Evolutionary conservation across 2,113 vertebrate species (phyloP), one percentile per base, ranked within the genome.

Genomic region (Hippopotamus amphibius): DNA sequence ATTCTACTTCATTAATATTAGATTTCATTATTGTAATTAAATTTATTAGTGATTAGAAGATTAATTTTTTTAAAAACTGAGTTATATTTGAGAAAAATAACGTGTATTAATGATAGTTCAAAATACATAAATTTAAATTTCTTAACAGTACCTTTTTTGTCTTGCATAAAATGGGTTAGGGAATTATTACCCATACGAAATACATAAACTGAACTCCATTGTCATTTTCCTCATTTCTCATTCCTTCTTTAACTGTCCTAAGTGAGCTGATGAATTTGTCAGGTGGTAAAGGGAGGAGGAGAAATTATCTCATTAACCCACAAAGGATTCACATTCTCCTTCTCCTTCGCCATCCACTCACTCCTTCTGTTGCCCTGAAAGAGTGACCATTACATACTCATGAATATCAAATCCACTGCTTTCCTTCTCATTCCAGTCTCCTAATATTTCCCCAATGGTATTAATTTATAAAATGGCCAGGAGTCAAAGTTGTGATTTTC

Each of bases 21-120:
- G 46, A 92, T 71, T 83, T 97, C 55, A 61, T 90, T 92, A 81
- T 77, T 85, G 88, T 94, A 90, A 66, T 72, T 46, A 46, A 96
- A 85, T 43, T 76, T 87, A 88, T 87, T 89, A 46, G 28, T 57
- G 43, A 88, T 63, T 87, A 37, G 33, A 88, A 1, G 8, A 66
- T 91, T 53, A 43, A 26, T n/a, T 95, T 88, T 88, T 95, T 71
- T 22, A 74, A 94, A 89, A 41, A 5, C 26, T 41, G 55, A 28
- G 46, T 77, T 92, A 90, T 41, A 8, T 88, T 94, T 81, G 43
- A 55, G 59, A 92, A 55, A 89, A 87, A 80, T 82, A 93, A 53
- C 48, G 6, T 84, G 11, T 76, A 80, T 87, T 92, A 85, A 82
- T 83, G 61, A 63, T 95, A 11, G 19, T 46, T 96, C 10, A 84